Conservation (phyloP, 2,113 vertebrate species). For the Lophura nycthemera region DNA sequence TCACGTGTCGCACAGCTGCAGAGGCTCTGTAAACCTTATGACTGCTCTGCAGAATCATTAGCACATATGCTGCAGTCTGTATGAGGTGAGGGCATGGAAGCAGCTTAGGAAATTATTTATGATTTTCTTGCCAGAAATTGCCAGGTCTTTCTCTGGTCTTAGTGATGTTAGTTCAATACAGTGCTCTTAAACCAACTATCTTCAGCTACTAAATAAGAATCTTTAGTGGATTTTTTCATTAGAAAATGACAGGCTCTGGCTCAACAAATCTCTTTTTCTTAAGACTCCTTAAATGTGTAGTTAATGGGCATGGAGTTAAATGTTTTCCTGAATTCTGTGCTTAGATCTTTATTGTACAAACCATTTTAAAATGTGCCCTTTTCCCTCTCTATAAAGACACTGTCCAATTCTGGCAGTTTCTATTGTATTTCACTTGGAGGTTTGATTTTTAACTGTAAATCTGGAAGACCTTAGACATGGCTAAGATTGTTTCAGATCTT, state of each 20-base stretch:
- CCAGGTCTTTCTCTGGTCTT: background rate
- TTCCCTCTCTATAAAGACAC: background rate
- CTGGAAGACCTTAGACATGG: background rate
- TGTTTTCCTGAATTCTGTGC: background rate
- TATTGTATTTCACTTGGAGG: background rate
- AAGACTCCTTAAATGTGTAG: background rate
- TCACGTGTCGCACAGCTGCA: background rate
- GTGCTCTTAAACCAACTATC: background rate
- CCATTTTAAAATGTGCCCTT: background rate
- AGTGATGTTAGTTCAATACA: background rate
- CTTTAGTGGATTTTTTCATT: background rate
- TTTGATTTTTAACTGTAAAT: background rate
- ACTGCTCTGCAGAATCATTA: conserved; percentile 19
- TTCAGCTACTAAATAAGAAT: conserved; percentile 12
- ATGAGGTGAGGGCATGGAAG: background rate
- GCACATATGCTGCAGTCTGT: background rate
- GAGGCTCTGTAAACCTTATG: background rate
- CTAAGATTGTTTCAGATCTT: background rate
- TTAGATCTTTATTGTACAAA: background rate
- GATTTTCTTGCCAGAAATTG: conserved; percentile 23
- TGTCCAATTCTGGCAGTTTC: background rate
- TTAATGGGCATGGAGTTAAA: background rate
- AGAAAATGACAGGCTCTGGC: background rate
- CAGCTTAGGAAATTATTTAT: conserved; percentile 40
- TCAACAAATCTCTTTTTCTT: background rate